Conservation (phyloP, 2,113 vertebrate species). For the Myrmophylax atrothorax region DNA sequence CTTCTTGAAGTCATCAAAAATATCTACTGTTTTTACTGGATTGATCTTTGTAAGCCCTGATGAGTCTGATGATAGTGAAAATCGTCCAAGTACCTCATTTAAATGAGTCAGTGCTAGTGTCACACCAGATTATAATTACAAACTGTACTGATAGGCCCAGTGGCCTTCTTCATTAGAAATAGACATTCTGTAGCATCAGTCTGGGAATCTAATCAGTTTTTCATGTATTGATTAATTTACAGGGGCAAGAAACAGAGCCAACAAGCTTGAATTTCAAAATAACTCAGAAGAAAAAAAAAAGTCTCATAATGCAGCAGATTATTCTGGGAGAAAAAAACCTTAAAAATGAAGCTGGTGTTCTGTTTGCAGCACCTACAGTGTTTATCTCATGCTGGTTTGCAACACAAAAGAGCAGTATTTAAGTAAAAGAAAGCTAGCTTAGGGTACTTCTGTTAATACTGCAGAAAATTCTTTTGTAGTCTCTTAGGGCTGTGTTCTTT, state of each 20-base stretch:
- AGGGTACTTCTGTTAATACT: accelerated
- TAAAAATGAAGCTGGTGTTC: not conserved
- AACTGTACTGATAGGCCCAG: not conserved
- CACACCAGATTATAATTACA: not conserved
- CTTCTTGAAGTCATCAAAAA: not conserved
- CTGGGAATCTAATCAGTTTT: not conserved
- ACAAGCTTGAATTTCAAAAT: not conserved
- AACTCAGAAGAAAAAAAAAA: not conserved
- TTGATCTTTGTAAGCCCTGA: not conserved
- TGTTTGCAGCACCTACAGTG: not conserved
- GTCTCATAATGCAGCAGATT: not conserved
- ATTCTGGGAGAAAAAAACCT: not conserved
- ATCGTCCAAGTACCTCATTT: not conserved
- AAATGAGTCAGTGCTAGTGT: not conserved
- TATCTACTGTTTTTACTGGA: not conserved
- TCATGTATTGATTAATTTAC: not conserved
- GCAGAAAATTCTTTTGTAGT: not conserved
- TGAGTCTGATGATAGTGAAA: not conserved
- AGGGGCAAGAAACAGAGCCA: not conserved
- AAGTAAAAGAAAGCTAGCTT: not conserved
- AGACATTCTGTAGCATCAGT: not conserved
- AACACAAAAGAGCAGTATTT: not conserved
- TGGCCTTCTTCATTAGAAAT: not conserved
- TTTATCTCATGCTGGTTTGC: not conserved
- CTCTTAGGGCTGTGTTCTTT: not conserved